A percentile compares a stretch with the other conserved stretches of the same genome.
phyloP scores from a whole-genome alignment of 2,888 invertebrate genomes.

The Lacanobia wlatinum region DNA sequence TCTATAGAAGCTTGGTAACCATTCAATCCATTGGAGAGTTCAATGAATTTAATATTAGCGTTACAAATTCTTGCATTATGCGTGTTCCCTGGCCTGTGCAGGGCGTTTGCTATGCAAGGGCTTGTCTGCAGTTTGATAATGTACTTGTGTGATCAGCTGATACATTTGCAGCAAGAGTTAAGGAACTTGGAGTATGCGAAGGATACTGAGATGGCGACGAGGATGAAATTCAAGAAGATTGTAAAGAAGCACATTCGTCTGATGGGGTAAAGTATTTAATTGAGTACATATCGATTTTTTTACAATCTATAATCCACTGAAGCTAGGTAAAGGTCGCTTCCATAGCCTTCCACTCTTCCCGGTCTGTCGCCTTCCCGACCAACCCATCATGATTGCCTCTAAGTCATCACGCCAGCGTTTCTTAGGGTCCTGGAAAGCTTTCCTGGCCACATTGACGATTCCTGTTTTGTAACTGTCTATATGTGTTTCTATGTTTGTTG shows the following conservation, averaged over 20 bases:
- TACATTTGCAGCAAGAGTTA: slow-evolving; percentile 75
- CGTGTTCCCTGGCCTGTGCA: slow-evolving; percentile 74
- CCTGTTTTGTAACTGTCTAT: too few relatives aligned
- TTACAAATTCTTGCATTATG: slow-evolving; percentile 71
- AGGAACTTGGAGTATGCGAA: slow-evolving; percentile 70
- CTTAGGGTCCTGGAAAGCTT: too few relatives aligned
- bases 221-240: slow-evolving; percentile 74
- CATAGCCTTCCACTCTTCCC: too few relatives aligned
- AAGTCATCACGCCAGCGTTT: too few relatives aligned
- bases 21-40: slow-evolving; percentile 76
- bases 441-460: too few relatives aligned
- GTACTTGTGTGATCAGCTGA: slow-evolving; percentile 84
- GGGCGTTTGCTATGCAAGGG: slow-evolving; percentile 82
- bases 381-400: too few relatives aligned
- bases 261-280: slow-evolving; percentile 73
- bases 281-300: too few relatives aligned
- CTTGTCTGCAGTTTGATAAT: slow-evolving; percentile 81
- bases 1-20: slow-evolving; percentile 83
- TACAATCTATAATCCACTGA: neutral
- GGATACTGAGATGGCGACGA: slow-evolving; percentile 66
- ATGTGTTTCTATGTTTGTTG: too few relatives aligned
- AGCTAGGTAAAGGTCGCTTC: too few relatives aligned
- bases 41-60: slow-evolving; percentile 72
- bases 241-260: slow-evolving; percentile 82
- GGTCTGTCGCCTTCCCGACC: too few relatives aligned